These are phyloP conservation scores for Oryctolagus cuniculus DNA, from an alignment of 2,113 vertebrate genomes.

Conservation along the genomic window mOryCun1.1 NC_091433.1:141287501-141288000, in stretches of 20 bases:
- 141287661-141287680: neutral
- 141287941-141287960: no score
- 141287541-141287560: neutral
- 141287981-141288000: no score
- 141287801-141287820: neutral
- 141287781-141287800: neutral
- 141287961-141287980: no score
- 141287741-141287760: neutral
- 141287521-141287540: constrained; percentile 31
- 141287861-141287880: neutral
- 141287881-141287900: no score
- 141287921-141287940: no score
- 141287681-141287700: neutral
- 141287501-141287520: neutral
- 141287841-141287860: constrained; percentile 15
- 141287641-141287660: neutral
- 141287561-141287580: neutral
- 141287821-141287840: neutral
- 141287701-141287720: neutral
- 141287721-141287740: neutral
- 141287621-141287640: neutral
- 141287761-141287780: constrained; percentile 43
- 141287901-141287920: no score
- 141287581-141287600: neutral
- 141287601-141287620: neutral